Evolutionary conservation across 2,888 invertebrate species (phyloP).

Genomic region (Chloroclystis v-ata): DNA sequence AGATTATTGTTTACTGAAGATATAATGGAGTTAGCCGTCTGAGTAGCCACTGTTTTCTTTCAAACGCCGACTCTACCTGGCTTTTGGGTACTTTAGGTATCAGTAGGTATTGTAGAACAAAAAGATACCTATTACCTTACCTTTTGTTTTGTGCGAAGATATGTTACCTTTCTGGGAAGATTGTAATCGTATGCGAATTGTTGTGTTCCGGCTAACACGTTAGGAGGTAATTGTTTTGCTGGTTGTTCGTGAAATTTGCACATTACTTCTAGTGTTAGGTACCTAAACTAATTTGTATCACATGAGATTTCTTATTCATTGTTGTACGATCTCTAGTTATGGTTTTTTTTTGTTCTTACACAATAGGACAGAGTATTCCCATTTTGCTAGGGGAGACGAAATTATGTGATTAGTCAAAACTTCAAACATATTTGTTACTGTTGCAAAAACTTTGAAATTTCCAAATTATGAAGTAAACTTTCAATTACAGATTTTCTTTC

Average conservation of each 20-base stretch:
- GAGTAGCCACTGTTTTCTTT: constrained; percentile 62
- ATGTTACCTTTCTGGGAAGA: constrained; percentile 18
- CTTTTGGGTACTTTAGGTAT: constrained; percentile 4
- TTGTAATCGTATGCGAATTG: constrained; percentile 19
- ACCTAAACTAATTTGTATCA: too few relatives aligned
- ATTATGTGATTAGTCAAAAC: too few relatives aligned
- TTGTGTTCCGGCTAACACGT: constrained; percentile 10
- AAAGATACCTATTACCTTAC: constrained; percentile 3
- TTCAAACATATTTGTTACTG: too few relatives aligned
- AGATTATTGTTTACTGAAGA: constrained; percentile 51
- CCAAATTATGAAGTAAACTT: too few relatives aligned
- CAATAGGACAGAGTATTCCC: too few relatives aligned
- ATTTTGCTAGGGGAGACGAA: too few relatives aligned
- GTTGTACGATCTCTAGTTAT: too few relatives aligned
- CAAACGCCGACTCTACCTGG: constrained; percentile 42
- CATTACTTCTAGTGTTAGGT: too few relatives aligned
- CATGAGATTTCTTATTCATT: too few relatives aligned
- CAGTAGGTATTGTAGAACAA: constrained; percentile 2
- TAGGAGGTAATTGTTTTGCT: background rate
- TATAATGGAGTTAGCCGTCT: constrained; percentile 57
- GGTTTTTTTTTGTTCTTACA: too few relatives aligned
- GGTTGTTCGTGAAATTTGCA: background rate
- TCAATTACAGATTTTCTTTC: too few relatives aligned
- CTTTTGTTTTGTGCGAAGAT: constrained; percentile 4
- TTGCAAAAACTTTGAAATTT: too few relatives aligned